Percentiles rank a stretch among this genome's conserved stretches.
phyloP scores from a whole-genome alignment of 2,797 vertebrate species.

The Botia kubotai region DNA sequence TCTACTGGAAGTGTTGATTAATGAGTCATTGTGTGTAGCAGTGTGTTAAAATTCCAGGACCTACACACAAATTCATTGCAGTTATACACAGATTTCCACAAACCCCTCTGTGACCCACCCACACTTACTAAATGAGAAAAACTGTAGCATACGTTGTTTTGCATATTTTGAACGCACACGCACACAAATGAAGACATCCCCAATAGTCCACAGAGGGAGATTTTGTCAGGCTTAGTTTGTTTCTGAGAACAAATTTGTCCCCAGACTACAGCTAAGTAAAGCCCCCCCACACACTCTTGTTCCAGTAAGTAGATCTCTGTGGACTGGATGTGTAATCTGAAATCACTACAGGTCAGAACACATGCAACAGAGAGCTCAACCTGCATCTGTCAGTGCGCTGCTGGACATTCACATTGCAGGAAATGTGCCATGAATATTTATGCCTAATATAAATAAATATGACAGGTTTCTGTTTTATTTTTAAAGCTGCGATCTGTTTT shows the following conservation, averaged over 20 bases:
- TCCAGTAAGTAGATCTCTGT: constrained; percentile 8
- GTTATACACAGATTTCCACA: not conserved
- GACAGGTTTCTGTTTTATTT: no score
- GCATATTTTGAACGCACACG: no score
- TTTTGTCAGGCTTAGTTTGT: not conserved
- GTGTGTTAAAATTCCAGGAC: no score
- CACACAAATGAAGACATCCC: no score
- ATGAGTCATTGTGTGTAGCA: not conserved
- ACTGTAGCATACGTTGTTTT: no score
- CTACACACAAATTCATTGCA: no score
- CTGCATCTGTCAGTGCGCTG: not conserved
- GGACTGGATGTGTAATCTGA: constrained; percentile 8
- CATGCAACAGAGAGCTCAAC: not conserved
- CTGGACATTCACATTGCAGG: not conserved
- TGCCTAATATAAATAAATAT: not conserved
- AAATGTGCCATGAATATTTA: not conserved
- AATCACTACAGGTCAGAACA: not conserved
- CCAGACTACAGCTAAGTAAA: not conserved
- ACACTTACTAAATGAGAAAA: no score
- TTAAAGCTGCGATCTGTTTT: no score
- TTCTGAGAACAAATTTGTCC: not conserved
- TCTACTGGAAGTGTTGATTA: not conserved
- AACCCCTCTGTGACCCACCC: not conserved
- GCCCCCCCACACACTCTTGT: not conserved
- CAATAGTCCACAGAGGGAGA: not conserved